These are phyloP conservation scores for mouse (Mus musculus) DNA, from an alignment of 2,113 vertebrate species.

Conservation along the genomic window GRCm39 chr10:105609501-105610000, in stretches of 20 bases:
- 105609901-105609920: background rate
- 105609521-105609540: background rate
- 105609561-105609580: background rate
- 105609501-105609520: background rate
- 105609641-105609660: background rate
- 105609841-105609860: background rate
- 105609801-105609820: background rate
- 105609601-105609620: background rate
- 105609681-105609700: background rate
- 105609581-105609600: background rate
- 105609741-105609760: background rate
- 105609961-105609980: background rate
- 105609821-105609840: background rate
- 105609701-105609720: background rate
- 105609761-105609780: background rate
- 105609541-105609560: background rate
- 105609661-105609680: background rate
- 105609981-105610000: background rate
- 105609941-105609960: background rate
- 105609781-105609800: background rate
- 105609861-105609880: background rate
- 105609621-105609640: background rate
- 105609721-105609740: background rate
- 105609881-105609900: background rate
- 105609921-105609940: background rate